phyloP scores from a whole-genome alignment of 2,113 vertebrate species.

The Gobius niger region DNA sequence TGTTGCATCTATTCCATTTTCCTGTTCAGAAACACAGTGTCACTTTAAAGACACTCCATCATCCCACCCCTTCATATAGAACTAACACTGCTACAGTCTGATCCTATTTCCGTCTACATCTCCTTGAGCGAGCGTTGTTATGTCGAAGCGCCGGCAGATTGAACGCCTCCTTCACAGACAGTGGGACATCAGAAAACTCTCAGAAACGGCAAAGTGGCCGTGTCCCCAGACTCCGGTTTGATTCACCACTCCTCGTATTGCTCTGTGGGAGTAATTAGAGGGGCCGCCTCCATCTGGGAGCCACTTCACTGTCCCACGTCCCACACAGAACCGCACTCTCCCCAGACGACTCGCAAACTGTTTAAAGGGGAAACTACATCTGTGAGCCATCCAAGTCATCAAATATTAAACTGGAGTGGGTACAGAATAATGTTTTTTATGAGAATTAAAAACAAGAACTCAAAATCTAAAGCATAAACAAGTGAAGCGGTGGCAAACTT shows the following conservation, averaged over 20 bases:
- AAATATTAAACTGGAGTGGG: conserved; percentile 1
- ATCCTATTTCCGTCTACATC: background rate
- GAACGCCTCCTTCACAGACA: background rate
- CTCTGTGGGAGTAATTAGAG: conserved; percentile 59
- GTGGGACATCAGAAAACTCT: conserved; percentile 16
- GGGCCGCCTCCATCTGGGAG: conserved; percentile 23
- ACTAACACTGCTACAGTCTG: background rate
- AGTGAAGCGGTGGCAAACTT: background rate
- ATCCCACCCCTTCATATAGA: background rate
- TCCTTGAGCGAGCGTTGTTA: background rate
- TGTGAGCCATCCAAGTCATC: background rate
- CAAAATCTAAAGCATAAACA: background rate
- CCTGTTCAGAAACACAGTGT: too few species aligned
- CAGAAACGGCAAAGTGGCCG: conserved; percentile 12
- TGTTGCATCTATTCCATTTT: too few species aligned
- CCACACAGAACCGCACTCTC: conserved; percentile 19
- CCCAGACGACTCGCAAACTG: conserved; percentile 34
- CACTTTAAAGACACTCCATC: too few species aligned
- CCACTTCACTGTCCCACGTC: conserved; percentile 19
- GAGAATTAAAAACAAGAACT: background rate
- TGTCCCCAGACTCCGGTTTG: conserved; percentile 30
- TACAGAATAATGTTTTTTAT: background rate
- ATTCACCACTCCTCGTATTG: conserved; percentile 18
- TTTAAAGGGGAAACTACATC: conserved; percentile 30
- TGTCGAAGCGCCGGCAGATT: background rate